Percentiles rank a stretch among this genome's conserved stretches.
These are phyloP conservation scores for Idaea straminata DNA, from an alignment of 2,888 invertebrate genomes.

Conservation along the genomic window DNA sequence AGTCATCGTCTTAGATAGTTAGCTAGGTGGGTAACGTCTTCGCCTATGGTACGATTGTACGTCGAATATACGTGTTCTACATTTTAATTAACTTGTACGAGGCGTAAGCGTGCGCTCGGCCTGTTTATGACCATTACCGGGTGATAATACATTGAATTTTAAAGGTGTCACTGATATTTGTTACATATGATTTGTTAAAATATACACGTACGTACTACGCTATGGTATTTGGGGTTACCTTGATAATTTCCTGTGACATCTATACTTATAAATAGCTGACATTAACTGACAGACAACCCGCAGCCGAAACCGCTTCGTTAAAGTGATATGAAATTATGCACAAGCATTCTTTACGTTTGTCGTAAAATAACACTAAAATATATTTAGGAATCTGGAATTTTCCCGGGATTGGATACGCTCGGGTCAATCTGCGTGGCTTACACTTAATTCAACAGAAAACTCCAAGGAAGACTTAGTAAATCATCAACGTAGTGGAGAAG, in stretches of 20 bases:
- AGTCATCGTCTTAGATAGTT: not conserved
- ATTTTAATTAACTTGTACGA: constrained; percentile 60
- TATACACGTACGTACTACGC: not conserved
- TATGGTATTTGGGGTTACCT: not conserved
- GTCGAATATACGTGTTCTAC: constrained; percentile 44
- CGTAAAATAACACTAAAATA: too few species aligned
- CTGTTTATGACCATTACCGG: constrained; percentile 17
- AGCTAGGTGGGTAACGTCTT: not conserved
- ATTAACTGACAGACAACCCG: not conserved
- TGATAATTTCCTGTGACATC: not conserved
- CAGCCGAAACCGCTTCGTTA: not conserved
- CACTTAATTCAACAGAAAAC: too few species aligned
- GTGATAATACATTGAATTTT: not conserved
- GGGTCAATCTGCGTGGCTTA: too few species aligned
- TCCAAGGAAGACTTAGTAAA: too few species aligned
- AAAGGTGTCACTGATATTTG: constrained; percentile 15
- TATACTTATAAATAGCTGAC: not conserved
- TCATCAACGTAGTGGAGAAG: too few species aligned
- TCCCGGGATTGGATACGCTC: too few species aligned
- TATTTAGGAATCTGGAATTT: too few species aligned
- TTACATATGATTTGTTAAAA: not conserved
- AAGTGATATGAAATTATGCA: not conserved
- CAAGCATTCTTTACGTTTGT: too few species aligned
- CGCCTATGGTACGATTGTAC: constrained; percentile 3
- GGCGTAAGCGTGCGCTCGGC: constrained; percentile 39